Conservation (phyloP, 2,888 invertebrate genomes). For the Callosobruchus maculatus region DNA sequence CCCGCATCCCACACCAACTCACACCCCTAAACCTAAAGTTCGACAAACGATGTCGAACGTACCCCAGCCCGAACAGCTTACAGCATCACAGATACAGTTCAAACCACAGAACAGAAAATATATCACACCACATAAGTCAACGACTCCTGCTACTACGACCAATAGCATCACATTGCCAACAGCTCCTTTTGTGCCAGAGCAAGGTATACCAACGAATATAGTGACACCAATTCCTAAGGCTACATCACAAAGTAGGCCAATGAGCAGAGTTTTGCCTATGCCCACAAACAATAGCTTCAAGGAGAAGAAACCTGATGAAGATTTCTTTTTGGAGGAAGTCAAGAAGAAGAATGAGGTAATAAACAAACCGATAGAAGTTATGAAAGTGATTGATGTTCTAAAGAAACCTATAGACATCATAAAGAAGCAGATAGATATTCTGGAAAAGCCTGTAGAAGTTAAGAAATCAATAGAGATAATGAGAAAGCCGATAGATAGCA, state of each 20-base stretch:
- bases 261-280: slow-evolving; percentile 75
- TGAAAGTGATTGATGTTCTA: neutral
- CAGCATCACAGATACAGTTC: slow-evolving; percentile 30
- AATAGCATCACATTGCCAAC: slow-evolving; percentile 61
- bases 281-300: slow-evolving; percentile 60
- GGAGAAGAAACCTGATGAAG: slow-evolving; percentile 54
- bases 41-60: neutral
- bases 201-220: slow-evolving; percentile 67
- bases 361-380: neutral
- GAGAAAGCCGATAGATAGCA: slow-evolving; percentile 2
- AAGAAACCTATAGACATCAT: neutral
- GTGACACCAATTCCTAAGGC: slow-evolving; percentile 62
- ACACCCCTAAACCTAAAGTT: neutral
- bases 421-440: neutral
- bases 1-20: neutral
- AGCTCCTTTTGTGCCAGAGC: slow-evolving; percentile 53
- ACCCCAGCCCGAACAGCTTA: slow-evolving; percentile 8
- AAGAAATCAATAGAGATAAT: slow-evolving; percentile 5
- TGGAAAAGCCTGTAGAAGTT: neutral
- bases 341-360: slow-evolving; percentile 29
- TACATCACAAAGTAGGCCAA: slow-evolving; percentile 57
- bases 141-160: slow-evolving; percentile 39
- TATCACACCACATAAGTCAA: slow-evolving; percentile 24
- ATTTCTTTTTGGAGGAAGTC: slow-evolving; percentile 50
- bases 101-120: slow-evolving; percentile 30